Conservation (phyloP, 2,113 vertebrate genomes). For the Coregonus clupeaformis region DNA sequence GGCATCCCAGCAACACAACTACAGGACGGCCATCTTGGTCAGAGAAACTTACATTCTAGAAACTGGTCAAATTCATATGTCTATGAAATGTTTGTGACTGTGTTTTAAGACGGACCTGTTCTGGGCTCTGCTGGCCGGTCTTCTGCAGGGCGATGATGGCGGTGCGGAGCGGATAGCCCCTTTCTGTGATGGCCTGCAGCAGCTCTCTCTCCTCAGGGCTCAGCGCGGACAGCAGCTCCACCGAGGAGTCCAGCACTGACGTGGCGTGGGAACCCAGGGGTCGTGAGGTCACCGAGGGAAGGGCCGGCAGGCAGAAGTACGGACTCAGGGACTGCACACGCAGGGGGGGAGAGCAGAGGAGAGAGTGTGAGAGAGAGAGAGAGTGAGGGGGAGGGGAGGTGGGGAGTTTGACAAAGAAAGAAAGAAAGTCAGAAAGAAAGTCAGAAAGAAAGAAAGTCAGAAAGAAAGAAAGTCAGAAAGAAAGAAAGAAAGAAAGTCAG, state of each 20-base stretch:
- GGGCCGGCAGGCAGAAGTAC: slow-evolving; percentile 65
- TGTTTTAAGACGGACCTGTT: slow-evolving; percentile 77
- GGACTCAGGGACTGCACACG: slow-evolving; percentile 72
- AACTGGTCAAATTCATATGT: background rate
- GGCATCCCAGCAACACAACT: too few relatives aligned
- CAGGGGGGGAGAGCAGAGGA: slow-evolving; percentile 25
- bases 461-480: too few relatives aligned
- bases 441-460: too few relatives aligned
- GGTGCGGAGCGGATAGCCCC: slow-evolving; percentile 83
- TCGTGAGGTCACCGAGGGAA: background rate
- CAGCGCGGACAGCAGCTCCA: slow-evolving; percentile 84
- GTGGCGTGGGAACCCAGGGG: slow-evolving; percentile 44
- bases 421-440: too few relatives aligned
- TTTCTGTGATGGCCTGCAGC: slow-evolving; percentile 77
- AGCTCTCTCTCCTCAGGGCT: slow-evolving; percentile 88
- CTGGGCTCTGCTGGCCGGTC: slow-evolving; percentile 79
- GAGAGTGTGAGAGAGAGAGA: background rate
- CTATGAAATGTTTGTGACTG: background rate
- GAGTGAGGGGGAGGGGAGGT: too few relatives aligned
- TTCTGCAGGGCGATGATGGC: slow-evolving; percentile 92
- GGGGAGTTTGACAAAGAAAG: background rate
- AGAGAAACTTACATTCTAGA: too few relatives aligned
- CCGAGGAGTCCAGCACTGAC: slow-evolving; percentile 65
- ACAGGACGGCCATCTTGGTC: too few relatives aligned
- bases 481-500: background rate